phyloP scores from a whole-genome alignment of 2,797 vertebrate genomes.

The Mus caroli region DNA sequence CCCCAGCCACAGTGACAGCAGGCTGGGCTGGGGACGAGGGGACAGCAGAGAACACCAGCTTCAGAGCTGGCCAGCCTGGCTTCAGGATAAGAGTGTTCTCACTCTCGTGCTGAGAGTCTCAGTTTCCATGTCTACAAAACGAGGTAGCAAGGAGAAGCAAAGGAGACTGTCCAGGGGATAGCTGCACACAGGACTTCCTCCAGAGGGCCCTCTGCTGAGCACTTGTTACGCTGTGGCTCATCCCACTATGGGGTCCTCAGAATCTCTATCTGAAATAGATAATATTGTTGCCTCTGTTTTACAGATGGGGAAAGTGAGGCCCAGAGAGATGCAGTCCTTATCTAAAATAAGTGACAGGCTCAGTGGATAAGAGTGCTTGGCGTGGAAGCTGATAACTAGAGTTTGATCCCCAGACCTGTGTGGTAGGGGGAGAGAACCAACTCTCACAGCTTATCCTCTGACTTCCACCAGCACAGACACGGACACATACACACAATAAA shows the following conservation, averaged over 20 bases:
- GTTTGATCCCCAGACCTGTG: neutral
- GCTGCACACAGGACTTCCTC: neutral
- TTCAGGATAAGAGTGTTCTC: neutral
- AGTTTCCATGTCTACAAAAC: neutral
- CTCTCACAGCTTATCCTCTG: neutral
- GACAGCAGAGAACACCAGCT: neutral
- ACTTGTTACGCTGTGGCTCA: neutral
- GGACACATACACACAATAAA: neutral
- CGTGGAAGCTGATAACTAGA: neutral
- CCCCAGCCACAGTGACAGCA: neutral
- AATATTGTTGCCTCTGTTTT: neutral
- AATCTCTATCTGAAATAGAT: neutral
- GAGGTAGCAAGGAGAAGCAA: neutral
- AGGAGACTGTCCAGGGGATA: neutral
- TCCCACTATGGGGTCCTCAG: neutral
- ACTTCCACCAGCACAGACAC: neutral
- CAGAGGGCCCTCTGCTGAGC: neutral
- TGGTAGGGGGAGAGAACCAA: neutral
- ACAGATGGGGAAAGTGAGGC: constrained; percentile 20
- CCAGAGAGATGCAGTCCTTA: neutral
- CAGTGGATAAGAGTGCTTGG: neutral
- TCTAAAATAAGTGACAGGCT: neutral
- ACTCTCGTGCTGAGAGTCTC: neutral
- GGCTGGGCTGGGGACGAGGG: neutral
- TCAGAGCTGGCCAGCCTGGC: neutral